phyloP scores from a whole-genome alignment of 2,888 invertebrate genomes.

The Siphlonurus alternatus region DNA sequence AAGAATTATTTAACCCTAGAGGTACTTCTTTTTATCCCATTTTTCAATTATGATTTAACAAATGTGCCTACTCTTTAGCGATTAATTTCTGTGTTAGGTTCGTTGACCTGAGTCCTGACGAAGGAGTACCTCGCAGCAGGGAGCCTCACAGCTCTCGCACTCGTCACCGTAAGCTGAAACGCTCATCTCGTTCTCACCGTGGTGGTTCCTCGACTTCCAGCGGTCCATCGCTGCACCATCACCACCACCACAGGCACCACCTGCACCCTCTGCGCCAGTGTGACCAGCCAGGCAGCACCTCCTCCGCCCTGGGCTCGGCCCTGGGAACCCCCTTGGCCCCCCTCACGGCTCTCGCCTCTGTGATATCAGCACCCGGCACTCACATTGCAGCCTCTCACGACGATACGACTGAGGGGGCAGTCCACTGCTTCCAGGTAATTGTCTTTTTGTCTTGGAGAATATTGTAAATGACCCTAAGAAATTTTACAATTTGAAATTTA shows the following conservation, averaged over 20 bases:
- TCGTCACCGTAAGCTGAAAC: slow-evolving; percentile 36
- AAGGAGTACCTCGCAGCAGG: slow-evolving; percentile 3
- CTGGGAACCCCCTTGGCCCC: slow-evolving; percentile 20
- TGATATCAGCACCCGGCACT: slow-evolving; percentile 24
- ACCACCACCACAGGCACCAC: neutral
- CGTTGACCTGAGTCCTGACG: slow-evolving; percentile 1
- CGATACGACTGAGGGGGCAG: slow-evolving; percentile 66
- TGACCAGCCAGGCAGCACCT: slow-evolving; percentile 12
- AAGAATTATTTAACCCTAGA: too few relatives aligned
- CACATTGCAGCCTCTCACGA: slow-evolving; percentile 66
- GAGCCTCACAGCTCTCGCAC: slow-evolving; percentile 17
- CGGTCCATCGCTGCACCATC: slow-evolving; percentile 2
- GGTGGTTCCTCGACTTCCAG: slow-evolving; percentile 6
- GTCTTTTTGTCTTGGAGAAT: too few relatives aligned
- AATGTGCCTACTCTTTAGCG: too few relatives aligned
- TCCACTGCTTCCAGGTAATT: slow-evolving; percentile 46
- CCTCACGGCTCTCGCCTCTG: slow-evolving; percentile 17
- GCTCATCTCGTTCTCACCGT: slow-evolving; percentile 28
- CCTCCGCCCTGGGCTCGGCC: slow-evolving; percentile 22
- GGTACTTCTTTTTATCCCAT: too few relatives aligned
- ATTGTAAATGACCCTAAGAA: too few relatives aligned
- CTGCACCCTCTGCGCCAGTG: neutral
- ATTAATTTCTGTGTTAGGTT: too few relatives aligned
- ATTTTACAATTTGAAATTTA: too few relatives aligned
- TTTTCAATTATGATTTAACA: too few relatives aligned